Evolutionary conservation across 2,888 invertebrate genomes (phyloP).

Genomic region (Gymnocheta viridis): DNA sequence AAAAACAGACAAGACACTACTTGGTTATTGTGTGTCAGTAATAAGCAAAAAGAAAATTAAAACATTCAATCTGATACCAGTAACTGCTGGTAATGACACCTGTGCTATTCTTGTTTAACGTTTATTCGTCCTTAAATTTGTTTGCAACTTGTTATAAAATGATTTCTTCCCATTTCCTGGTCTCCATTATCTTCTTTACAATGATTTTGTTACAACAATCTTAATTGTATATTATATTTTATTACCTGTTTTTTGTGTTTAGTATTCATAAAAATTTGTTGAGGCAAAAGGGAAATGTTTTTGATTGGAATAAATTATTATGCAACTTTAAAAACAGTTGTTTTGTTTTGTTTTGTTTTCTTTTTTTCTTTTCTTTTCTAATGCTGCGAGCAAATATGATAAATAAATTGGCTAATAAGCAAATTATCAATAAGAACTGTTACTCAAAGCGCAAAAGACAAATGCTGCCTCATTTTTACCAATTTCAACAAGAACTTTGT

Average conservation of each 20-base stretch:
- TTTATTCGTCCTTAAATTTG: not conserved
- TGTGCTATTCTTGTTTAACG: not conserved
- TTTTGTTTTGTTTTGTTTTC: not conserved
- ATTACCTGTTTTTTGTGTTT: not conserved
- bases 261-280: not conserved
- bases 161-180: not conserved
- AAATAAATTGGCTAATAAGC: too few species aligned
- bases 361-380: too few species aligned
- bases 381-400: too few species aligned
- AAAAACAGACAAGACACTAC: not conserved
- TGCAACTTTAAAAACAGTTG: not conserved
- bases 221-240: not conserved
- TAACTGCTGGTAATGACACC: slow-evolving; percentile 4
- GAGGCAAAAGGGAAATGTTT: not conserved
- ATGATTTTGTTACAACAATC: not conserved
- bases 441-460: too few species aligned
- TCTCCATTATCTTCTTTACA: not conserved
- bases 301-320: slow-evolving; percentile 9
- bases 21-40: not conserved
- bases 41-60: not conserved
- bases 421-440: too few species aligned
- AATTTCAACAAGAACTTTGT: too few species aligned
- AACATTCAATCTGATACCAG: slow-evolving; percentile 40
- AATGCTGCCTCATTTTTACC: too few species aligned
- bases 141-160: not conserved